These are phyloP conservation scores for Trachops cirrhosus DNA, from an alignment of 2,797 vertebrate species.

Conservation along the genomic window DNA sequence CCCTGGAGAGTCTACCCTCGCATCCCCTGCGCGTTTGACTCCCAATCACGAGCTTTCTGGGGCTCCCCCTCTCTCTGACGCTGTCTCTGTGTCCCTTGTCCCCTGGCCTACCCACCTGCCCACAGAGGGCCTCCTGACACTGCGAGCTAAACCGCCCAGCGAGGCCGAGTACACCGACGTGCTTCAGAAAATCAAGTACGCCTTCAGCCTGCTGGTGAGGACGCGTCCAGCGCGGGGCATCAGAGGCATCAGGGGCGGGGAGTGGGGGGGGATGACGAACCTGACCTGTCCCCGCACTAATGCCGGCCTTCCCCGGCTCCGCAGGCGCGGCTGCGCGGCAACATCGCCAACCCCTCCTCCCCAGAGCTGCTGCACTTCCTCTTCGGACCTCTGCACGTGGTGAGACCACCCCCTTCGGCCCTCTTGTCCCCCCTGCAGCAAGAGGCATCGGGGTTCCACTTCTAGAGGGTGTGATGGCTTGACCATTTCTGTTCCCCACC, in stretches of 20 bases:
- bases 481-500: no score
- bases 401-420: conserved; percentile 73
- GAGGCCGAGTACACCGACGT: conserved; percentile 88
- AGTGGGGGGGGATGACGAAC: accelerated
- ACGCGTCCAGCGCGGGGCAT: accelerated
- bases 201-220: conserved; percentile 92
- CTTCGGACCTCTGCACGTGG: conserved; percentile 90
- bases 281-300: accelerated
- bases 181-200: conserved; percentile 93
- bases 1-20: no score
- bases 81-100: not conserved
- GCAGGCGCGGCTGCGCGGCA: conserved; percentile 87
- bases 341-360: conserved; percentile 89
- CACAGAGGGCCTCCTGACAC: conserved; percentile 86
- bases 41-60: not conserved
- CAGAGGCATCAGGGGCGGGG: not conserved
- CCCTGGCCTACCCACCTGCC: no score
- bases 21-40: not conserved
- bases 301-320: not conserved
- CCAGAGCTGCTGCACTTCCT: conserved; percentile 90
- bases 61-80: not conserved
- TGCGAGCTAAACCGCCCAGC: conserved; percentile 85
- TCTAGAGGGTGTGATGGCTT: not conserved
- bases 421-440: not conserved
- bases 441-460: not conserved